These are phyloP conservation scores for Percopsis transmontana DNA, from an alignment of 2,113 vertebrate species.

Conservation along the genomic window DNA sequence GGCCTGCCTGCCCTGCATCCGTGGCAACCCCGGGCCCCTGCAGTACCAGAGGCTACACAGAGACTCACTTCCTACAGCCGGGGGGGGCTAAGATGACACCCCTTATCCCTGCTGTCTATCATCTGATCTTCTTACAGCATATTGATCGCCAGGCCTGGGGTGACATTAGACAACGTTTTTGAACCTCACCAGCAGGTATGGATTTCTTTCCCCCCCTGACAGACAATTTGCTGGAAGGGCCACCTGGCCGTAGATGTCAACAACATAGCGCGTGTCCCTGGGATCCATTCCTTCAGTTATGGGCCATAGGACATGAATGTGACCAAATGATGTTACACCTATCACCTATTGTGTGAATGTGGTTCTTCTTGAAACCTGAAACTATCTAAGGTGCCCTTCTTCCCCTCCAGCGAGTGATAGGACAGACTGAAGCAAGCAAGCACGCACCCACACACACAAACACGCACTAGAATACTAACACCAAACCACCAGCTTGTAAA, in stretches of 20 bases:
- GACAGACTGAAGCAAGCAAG: background rate
- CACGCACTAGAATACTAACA: too few species aligned
- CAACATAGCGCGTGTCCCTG: background rate
- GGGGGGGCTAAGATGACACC: background rate
- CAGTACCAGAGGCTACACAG: constrained; percentile 13
- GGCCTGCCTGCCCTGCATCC: background rate
- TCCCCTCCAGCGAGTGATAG: background rate
- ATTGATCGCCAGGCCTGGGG: constrained; percentile 2
- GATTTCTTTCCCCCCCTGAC: constrained; percentile 19
- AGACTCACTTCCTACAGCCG: background rate
- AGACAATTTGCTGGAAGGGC: background rate
- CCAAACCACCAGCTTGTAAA: too few species aligned
- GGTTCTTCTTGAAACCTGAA: background rate
- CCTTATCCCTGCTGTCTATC: background rate
- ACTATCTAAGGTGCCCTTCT: too few species aligned
- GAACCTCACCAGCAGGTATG: constrained; percentile 4
- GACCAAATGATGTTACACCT: background rate
- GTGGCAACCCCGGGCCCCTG: constrained; percentile 11
- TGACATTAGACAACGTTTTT: constrained; percentile 18
- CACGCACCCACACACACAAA: background rate
- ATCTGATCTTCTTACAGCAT: background rate
- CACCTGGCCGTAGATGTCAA: background rate
- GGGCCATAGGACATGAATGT: background rate
- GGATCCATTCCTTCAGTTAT: constrained; percentile 1
- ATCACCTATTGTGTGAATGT: background rate